A percentile compares a stretch with the other conserved stretches of the same genome.
These are phyloP conservation scores for Thysanoteuthis rhombus DNA, from an alignment of 2,888 invertebrate genomes.

Conservation along the genomic window DNA sequence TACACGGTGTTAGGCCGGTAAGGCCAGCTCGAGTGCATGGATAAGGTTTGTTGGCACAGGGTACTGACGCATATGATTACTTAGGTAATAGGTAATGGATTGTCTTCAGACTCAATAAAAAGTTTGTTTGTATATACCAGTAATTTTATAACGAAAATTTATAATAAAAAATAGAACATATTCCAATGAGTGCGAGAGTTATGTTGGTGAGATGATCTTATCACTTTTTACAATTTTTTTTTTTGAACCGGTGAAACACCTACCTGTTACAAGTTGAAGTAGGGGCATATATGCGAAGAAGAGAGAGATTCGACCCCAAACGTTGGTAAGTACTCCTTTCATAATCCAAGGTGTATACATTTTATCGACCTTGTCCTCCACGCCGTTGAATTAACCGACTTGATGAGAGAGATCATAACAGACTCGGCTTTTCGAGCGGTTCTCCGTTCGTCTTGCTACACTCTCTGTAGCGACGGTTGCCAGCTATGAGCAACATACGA, in stretches of 20 bases:
- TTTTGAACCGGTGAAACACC: not conserved
- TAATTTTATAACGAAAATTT: too few species aligned
- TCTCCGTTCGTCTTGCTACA: not conserved
- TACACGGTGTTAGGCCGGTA: not conserved
- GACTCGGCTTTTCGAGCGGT: not conserved
- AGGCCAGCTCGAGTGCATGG: not conserved
- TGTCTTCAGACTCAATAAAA: not conserved
- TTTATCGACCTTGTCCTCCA: conserved; percentile 23
- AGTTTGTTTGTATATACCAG: too few species aligned
- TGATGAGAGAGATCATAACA: conserved; percentile 12
- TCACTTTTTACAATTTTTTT: not conserved
- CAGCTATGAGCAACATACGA: not conserved
- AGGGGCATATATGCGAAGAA: conserved; percentile 33
- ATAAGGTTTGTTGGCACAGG: not conserved
- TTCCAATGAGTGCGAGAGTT: not conserved
- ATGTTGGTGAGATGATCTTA: not conserved
- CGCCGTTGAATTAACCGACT: conserved; percentile 19
- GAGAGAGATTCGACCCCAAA: conserved; percentile 28
- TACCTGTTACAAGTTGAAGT: conserved; percentile 29
- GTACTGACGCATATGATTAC: not conserved
- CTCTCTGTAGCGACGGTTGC: conserved; percentile 12
- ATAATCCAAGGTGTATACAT: conserved; percentile 29
- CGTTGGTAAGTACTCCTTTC: conserved; percentile 27
- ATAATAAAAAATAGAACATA: not conserved
- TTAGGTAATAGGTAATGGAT: not conserved